A percentile compares a stretch with the other conserved stretches of the same genome.
Conservation (phyloP, 2,888 invertebrate species). For the Ypsolopha sequella region DNA sequence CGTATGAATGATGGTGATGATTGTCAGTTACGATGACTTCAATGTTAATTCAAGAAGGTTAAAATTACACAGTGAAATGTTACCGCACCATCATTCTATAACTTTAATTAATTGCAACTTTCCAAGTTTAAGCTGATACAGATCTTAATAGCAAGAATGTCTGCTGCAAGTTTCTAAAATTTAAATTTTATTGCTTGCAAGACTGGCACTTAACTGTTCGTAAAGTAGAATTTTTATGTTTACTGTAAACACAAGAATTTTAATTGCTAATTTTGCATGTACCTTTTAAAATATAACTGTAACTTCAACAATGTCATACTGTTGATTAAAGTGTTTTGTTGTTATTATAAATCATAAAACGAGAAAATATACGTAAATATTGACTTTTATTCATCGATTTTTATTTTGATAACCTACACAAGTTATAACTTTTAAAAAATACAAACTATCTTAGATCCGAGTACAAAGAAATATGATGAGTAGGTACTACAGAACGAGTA, state of each 20-base stretch:
- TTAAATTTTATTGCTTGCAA: constrained; percentile 39
- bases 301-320: constrained; percentile 41
- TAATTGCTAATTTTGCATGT: constrained; percentile 17
- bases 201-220: constrained; percentile 35
- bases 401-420: constrained; percentile 12
- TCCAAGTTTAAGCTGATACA: constrained; percentile 28
- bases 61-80: constrained; percentile 17
- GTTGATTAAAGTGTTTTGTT: constrained; percentile 42
- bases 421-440: not conserved
- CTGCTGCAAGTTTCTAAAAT: constrained; percentile 31
- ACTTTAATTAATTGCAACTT: constrained; percentile 29
- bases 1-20: constrained; percentile 22
- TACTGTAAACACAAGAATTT: constrained; percentile 11
- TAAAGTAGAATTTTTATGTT: constrained; percentile 10
- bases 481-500: not conserved
- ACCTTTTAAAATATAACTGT: constrained; percentile 30
- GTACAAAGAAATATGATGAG: not conserved
- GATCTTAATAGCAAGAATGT: constrained; percentile 32
- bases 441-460: not conserved
- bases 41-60: not conserved
- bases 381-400: constrained; percentile 50
- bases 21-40: not conserved
- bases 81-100: constrained; percentile 26
- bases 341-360: constrained; percentile 61
- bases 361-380: constrained; percentile 68